Evolutionary conservation across 1,140 invertebrate species (phyloP), one percentile per base, ranked within the genome.

Genomic region (Calephelis nemesis): DNA sequence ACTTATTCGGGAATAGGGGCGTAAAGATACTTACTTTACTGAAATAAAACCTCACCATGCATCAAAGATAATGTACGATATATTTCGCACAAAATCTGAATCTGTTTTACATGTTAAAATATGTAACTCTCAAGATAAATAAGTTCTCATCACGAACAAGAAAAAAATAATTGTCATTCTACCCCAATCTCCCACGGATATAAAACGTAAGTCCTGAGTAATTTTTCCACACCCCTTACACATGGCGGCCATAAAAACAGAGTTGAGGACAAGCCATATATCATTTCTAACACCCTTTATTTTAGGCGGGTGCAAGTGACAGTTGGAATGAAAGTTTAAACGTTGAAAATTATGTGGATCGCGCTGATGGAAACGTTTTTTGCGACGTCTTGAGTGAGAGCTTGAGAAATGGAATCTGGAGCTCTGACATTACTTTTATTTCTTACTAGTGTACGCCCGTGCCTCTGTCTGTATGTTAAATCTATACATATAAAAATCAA

Each of bases 141-240:
- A 80, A 75, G 75, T 81, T 78, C 66, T 60, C 71, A 70, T 75
- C 74, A 81, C 83, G 81, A 73, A 69, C 52, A 68, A 72, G 73
- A 68, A 69, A 73, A 83, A 84, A 87, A 86, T 85, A 84, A 85
- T 83, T 81, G 85, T 87, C 83, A 79, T 84, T 79, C 74, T 67
- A 66, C 62, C 83, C 74, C 66, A 40, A n/a, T 77, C 75, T 77
- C 52, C 68, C 69, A 65, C 73, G 77, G 84, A 80, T 81, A 85
- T 83, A 85, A 86, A 64, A 83, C 84, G 74, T 84, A 74, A 85
- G 82, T 85, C 77, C 77, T 71, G 73, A 84, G 84, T 84, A 87
- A 87, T 87, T 87, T 87, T 85, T 87, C 83, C 81, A 85, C 81
- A 81, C 82, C 74, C 78, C 75, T 79, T 85, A 83, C 82, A 84